phyloP scores from a whole-genome alignment of 2,888 invertebrate species.

The Hypolimnas misippus region DNA sequence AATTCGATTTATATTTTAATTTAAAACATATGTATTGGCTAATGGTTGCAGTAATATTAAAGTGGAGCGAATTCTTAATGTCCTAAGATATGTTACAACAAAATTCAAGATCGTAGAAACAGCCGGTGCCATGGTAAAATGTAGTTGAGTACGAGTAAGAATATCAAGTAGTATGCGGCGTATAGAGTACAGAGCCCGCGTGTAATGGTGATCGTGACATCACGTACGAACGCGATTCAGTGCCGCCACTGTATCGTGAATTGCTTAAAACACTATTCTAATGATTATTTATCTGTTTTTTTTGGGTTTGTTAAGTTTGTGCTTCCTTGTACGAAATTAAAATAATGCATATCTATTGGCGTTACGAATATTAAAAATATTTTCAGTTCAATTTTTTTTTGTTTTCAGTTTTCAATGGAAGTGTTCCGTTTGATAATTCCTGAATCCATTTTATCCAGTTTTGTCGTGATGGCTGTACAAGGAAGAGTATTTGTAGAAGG shows the following conservation, averaged over 20 bases:
- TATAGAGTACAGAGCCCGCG: constrained; percentile 43
- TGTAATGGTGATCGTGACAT: constrained; percentile 68
- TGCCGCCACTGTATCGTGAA: constrained; percentile 40
- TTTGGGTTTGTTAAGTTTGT: background rate
- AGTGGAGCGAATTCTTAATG: background rate
- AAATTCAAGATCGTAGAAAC: constrained; percentile 45
- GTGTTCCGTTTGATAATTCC: too few species aligned
- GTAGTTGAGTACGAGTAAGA: constrained; percentile 50
- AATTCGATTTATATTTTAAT: background rate
- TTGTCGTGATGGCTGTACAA: too few species aligned
- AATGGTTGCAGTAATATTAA: background rate
- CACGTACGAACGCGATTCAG: constrained; percentile 44
- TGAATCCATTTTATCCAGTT: too few species aligned
- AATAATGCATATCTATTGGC: too few species aligned
- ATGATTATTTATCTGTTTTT: constrained; percentile 6
- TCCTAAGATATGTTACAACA: constrained; percentile 46
- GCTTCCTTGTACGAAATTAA: too few species aligned
- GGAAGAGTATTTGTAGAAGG: too few species aligned
- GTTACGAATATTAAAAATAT: too few species aligned
- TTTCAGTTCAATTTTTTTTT: too few species aligned
- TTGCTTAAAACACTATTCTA: constrained; percentile 38
- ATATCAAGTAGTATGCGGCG: constrained; percentile 40
- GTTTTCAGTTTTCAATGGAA: too few species aligned
- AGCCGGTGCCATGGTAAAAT: constrained; percentile 72
- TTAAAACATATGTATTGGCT: background rate